Conservation (phyloP, 1,140 invertebrate species). For the Drosophila lowei region DNA sequence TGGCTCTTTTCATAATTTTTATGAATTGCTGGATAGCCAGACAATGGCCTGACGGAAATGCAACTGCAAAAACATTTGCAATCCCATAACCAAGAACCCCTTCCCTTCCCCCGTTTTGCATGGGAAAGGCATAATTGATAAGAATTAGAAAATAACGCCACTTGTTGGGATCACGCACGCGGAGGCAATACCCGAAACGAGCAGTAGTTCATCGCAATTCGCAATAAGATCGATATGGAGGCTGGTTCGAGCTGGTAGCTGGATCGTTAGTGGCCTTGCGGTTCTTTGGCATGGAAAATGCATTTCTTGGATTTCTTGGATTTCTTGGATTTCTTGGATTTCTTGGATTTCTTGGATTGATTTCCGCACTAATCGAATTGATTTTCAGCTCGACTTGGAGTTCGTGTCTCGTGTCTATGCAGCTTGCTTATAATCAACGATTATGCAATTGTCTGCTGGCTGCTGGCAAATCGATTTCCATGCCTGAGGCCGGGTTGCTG, state of each 20-base stretch:
- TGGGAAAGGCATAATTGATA: conserved; percentile 29
- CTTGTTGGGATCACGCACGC: conserved; percentile 55
- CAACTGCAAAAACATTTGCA: conserved; percentile 48
- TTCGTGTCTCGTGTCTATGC: background rate
- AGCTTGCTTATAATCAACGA: conserved; percentile 25
- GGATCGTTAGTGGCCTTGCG: conserved; percentile 57
- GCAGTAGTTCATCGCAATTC: conserved; percentile 8
- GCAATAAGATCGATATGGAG: conserved; percentile 41
- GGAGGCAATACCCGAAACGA: conserved; percentile 57
- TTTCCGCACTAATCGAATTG: conserved; percentile 61
- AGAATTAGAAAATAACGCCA: conserved; percentile 64
- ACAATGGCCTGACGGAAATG: conserved; percentile 52
- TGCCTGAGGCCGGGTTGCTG: conserved; percentile 16
- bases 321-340: conserved; percentile 45
- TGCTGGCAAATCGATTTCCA: conserved; percentile 65
- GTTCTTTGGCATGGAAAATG: conserved; percentile 70
- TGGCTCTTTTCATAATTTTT: conserved; percentile 72
- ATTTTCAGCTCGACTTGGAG: conserved; percentile 43
- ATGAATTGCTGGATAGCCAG: conserved; percentile 59
- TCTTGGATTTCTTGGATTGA: conserved; percentile 55
- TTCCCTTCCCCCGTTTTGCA: background rate
- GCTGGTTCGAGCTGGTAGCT: conserved; percentile 20
- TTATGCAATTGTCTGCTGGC: conserved; percentile 59
- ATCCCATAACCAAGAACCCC: too few relatives aligned
- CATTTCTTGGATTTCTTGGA: conserved; percentile 12